Percentiles rank a stretch among this genome's conserved stretches.
These are phyloP conservation scores for Muscicapa adusta DNA, from an alignment of 2,113 vertebrate species.

Conservation along the genomic window DNA sequence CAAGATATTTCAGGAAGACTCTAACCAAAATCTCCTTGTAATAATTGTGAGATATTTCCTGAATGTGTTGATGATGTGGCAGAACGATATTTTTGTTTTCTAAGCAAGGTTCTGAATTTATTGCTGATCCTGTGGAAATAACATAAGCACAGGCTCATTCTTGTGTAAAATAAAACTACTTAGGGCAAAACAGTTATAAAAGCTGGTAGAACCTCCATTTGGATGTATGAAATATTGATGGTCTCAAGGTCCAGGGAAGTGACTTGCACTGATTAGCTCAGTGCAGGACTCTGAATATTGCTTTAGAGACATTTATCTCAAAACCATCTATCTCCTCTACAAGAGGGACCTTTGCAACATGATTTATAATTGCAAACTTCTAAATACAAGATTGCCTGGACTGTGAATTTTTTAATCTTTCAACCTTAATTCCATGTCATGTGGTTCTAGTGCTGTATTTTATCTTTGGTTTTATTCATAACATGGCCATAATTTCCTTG, in stretches of 20 bases:
- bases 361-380: neutral
- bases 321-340: neutral
- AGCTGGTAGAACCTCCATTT: neutral
- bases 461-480: neutral
- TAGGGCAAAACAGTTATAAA: neutral
- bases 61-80: neutral
- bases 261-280: neutral
- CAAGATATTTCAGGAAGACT: neutral
- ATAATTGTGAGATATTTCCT: neutral
- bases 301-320: neutral
- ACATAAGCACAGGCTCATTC: neutral
- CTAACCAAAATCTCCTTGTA: neutral
- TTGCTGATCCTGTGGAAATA: neutral
- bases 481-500: neutral
- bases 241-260: neutral
- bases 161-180: neutral
- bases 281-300: neutral
- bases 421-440: neutral
- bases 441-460: neutral
- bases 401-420: slow-evolving; percentile 1
- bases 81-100: neutral
- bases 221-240: slow-evolving; percentile 1
- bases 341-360: neutral
- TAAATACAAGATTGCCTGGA: neutral
- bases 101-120: neutral